phyloP scores from a whole-genome alignment of 1,140 invertebrate genomes.

The Drosophila kepulauana region DNA sequence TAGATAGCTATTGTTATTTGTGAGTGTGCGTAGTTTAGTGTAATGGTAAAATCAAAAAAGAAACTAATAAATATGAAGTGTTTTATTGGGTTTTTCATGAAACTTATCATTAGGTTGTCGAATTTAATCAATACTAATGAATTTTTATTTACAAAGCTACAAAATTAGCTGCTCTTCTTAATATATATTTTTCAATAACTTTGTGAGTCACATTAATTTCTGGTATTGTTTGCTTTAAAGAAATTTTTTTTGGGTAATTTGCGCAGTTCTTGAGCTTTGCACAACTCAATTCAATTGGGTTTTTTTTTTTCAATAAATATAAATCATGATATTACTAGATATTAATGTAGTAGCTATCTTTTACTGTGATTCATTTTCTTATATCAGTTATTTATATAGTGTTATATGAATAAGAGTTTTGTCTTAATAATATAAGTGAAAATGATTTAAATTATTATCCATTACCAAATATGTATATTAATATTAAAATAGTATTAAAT shows the following conservation, averaged over 20 bases:
- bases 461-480: no score
- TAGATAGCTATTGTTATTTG: conserved; percentile 1
- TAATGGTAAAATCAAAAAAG: conserved; percentile 3
- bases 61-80: not conserved
- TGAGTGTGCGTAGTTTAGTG: conserved; percentile 4
- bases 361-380: no score
- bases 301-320: no score
- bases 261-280: not conserved
- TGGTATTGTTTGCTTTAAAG: not conserved
- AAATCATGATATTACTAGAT: no score
- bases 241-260: not conserved
- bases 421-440: no score
- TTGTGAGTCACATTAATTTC: not conserved
- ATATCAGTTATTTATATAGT: no score
- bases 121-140: not conserved
- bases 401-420: no score
- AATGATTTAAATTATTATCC: no score
- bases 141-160: not conserved
- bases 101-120: not conserved
- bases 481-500: no score
- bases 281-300: no score
- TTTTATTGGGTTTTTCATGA: not conserved
- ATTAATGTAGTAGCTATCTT: no score
- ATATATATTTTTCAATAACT: not conserved
- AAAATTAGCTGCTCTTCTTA: not conserved